Evolutionary conservation across 2,113 vertebrate species (phyloP), one percentile per base, ranked within the genome.

Genomic region (Paramisgurnus dabryanus): DNA sequence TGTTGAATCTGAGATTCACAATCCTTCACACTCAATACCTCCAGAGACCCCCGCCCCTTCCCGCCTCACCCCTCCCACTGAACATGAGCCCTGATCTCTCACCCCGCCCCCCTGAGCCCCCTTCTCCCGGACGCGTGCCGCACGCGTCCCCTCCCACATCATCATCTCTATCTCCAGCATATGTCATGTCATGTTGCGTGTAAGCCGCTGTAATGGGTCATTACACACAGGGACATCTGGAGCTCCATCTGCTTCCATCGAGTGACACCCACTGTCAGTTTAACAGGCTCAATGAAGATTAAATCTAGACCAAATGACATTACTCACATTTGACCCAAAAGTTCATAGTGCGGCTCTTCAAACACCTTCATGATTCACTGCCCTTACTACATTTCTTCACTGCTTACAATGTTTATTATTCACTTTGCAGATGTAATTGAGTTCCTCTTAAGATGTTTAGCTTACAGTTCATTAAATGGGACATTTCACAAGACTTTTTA

Each of bases 221-320:
- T 90, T 90, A 90, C 84, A 81, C 64, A 7, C 18, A 47, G 74
- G 61, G 78, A 79, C 74, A 78, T 67, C 55, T 58, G 61, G 47
- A 34, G 61, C 13, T 64, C 89, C 91, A 93, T 93, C 92, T 92
- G 92, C 84, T 82, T 86, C 86, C 82, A 81, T 79, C 87, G 88
- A 89, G 80, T 18, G 72, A 68, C 82, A 83, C 87, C 90, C 85
- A 77, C 87, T 85, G 89, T 83, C 89, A 69, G 80, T 77, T 78
- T 93, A 93, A 93, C 91, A 89, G 91, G 90, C 90, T 93, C 87
- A 92, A 85, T 88, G 86, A 66, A 86, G 90, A 91, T 94, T 91
- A 91, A 79, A 88, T 80, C 64, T 82, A 50, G 27, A 34, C 27
- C 27, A 34, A 34, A 34, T 34, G 27, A 34, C 27, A 34, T 34